Base-by-base conservation (phyloP, 2,888 invertebrate species). In the Brachynemurus nebulosus region DNA sequence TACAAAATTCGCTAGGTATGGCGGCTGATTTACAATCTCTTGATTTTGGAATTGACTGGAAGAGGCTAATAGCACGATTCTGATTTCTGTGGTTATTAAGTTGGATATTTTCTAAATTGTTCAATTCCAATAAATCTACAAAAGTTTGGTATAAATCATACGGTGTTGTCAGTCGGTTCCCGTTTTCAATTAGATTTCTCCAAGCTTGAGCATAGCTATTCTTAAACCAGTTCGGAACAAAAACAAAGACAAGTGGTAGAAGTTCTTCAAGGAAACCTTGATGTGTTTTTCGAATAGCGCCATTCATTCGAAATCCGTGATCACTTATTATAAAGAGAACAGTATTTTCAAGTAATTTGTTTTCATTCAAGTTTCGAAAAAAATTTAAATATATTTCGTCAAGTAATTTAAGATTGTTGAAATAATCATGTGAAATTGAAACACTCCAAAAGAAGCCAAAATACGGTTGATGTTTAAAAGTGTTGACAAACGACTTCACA, bases 231-330 rank as follows among this genome's bases (percentile, higher is more conserved):
- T 69, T 60, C 0, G 93, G 93, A 46, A 89, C 61, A 3, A 78
- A 61, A 2, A 86, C 62, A 53, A 80, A 79, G 23, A 89, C 68
- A 50, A 90, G 78, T 0, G 95, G 93, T 45, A 91, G 69, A 37
- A 91, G 75, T 59, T 90, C 92, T 62, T 95, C 93, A 57, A 92
- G 70, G 57, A 80, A 71, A 2, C 88, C 88, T 63, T 91, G 86
- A 61, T 83, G 86, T 0, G 91, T 91, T 52, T 72, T 69, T 9
- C 90, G 71, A 52, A 90, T 88, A 6, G 71, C 71, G 2, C 91
- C 92, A 2, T 91, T 92, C 80, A 85, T 91, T 48, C 92, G 68
- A 46, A 90, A 78, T 0, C 93, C 93, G 57, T 93, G 93, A 59
- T 93, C 93, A 60, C 91, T 91, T 67, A 91, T 69, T 35, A 72